Percentiles rank a stretch among this genome's conserved stretches.
Conservation (phyloP, 2,113 vertebrate species). For the Sarotherodon lohbergeri region DNA sequence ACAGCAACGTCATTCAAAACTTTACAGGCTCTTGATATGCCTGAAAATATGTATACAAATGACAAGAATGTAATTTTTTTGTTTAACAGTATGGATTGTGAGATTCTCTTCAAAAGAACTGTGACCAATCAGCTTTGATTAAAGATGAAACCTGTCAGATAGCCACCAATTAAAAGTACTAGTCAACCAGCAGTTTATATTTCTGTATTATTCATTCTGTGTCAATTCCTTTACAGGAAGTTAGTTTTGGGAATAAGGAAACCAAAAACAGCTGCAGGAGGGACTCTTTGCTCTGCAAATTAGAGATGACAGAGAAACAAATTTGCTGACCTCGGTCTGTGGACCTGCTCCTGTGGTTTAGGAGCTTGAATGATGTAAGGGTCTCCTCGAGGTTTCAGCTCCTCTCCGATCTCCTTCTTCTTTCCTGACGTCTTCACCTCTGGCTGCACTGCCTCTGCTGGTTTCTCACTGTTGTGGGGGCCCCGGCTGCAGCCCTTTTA, state of each 20-base stretch:
- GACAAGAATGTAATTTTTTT: too few relatives aligned
- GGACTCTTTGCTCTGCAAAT: not conserved
- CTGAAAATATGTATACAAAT: too few relatives aligned
- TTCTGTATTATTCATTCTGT: not conserved
- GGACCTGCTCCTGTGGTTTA: not conserved
- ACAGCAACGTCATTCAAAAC: too few relatives aligned
- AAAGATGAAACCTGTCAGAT: not conserved
- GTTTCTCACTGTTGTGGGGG: not conserved
- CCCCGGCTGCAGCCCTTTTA: not conserved
- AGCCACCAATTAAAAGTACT: not conserved
- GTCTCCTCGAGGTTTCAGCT: not conserved
- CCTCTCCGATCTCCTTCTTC: not conserved
- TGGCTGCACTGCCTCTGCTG: not conserved
- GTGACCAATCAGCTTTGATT: not conserved
- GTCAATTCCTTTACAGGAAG: not conserved
- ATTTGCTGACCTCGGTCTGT: not conserved
- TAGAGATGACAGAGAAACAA: not conserved
- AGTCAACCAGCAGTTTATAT: not conserved
- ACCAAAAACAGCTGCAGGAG: not conserved
- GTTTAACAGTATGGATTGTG: too few relatives aligned
- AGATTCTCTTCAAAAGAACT: too few relatives aligned
- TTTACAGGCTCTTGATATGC: too few relatives aligned
- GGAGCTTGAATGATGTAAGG: not conserved
- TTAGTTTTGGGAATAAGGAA: not conserved
- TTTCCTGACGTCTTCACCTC: not conserved